phyloP scores from a whole-genome alignment of 2,888 invertebrate species.

The Tiliacea aurago region DNA sequence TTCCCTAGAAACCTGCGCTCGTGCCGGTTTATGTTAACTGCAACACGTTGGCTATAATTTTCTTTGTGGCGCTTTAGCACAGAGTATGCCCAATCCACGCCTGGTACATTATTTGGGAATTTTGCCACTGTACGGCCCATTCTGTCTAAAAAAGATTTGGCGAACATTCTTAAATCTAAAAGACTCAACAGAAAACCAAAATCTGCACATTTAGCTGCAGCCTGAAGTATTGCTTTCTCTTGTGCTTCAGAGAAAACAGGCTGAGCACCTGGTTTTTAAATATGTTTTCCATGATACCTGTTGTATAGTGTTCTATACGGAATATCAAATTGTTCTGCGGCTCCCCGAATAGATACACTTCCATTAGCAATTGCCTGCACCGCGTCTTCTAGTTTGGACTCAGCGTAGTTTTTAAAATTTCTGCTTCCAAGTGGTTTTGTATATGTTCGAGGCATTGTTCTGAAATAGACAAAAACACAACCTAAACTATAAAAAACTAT shows the following conservation, averaged over 20 bases:
- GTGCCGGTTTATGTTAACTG: too few species aligned
- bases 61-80: too few species aligned
- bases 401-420: not conserved
- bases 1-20: too few species aligned
- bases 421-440: not conserved
- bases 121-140: too few species aligned
- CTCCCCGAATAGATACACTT: not conserved
- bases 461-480: not conserved
- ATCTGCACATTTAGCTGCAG: not conserved
- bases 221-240: too few species aligned
- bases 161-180: too few species aligned
- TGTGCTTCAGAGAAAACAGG: too few species aligned
- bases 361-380: not conserved
- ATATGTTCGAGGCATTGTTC: not conserved
- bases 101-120: too few species aligned
- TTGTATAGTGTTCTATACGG: not conserved
- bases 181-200: not conserved
- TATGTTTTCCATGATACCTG: not conserved
- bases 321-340: not conserved
- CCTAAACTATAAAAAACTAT: not conserved
- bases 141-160: too few species aligned
- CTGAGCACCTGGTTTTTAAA: too few species aligned
- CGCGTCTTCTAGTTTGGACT: not conserved
- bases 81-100: too few species aligned
- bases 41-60: too few species aligned